Base-by-base conservation (phyloP, 2,797 vertebrate genomes). In the Poliocrania exsul region DNA sequence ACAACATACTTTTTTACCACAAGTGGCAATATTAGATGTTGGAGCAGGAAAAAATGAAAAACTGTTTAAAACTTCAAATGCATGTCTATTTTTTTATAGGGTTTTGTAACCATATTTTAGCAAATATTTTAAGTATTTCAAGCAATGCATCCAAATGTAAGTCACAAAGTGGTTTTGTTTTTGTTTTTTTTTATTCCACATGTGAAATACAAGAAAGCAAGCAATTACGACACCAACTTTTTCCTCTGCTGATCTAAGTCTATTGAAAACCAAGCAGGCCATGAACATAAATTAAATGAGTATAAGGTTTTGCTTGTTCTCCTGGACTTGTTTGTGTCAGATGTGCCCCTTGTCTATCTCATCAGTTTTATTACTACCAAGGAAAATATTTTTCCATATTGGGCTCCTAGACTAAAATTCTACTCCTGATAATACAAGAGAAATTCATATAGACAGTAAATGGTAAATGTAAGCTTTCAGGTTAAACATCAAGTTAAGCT, bases 141-240 rank as follows among this genome's bases (percentile, higher is more conserved):
- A 81, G 7, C 8, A 88, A 37, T 8, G 3, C 5, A 71, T 29
- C 1, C 11, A 85, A 66, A 66, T 33, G 11, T 54, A 51, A 40
- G 37, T 46, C 14, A 38, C 4, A 7, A 46, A 11, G 8, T 20
- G 9, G 0, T 29, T 37, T 73, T 33, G 15, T 10, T 64, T 4
- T 58, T 17, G 11, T 11, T 1, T 0, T 18, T 35, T 47, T 61
- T 67, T 21, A 47, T 56, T 25, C 23, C 24, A 53, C 3, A 4
- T 11, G 4, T 60, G 49, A 90, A 91, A 88, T 71, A 38, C 6
- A 13, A 42, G 17, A 67, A 35, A 51, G 6, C 18, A 88, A 78
- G 6, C 0, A 67, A 56, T 84, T 81, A 54, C 79, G 17, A 42
- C 16, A 73, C 5, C 4, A 86, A 19, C 1, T 26, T 66, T 87